These are phyloP conservation scores for Trematocara nigrifrons DNA, from an alignment of 2,113 vertebrate genomes.

Conservation along the genomic window DNA sequence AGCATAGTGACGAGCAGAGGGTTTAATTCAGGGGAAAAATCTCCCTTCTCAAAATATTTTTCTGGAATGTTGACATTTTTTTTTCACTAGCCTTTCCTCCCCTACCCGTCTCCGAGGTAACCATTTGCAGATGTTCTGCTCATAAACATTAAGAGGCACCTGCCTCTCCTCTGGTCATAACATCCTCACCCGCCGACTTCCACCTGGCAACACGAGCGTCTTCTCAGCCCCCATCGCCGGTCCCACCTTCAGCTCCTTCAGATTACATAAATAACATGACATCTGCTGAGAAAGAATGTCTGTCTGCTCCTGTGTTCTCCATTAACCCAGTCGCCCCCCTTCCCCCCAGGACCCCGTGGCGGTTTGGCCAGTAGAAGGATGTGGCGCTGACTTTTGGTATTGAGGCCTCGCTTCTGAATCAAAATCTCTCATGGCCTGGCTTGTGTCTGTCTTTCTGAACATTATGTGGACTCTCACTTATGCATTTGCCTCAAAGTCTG, in stretches of 20 bases:
- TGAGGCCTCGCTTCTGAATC: slow-evolving; percentile 6
- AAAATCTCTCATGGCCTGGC: slow-evolving; percentile 4
- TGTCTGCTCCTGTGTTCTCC: slow-evolving; percentile 60
- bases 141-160: slow-evolving; percentile 64
- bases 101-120: slow-evolving; percentile 34
- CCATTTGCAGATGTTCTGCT: slow-evolving; percentile 60
- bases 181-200: slow-evolving; percentile 56
- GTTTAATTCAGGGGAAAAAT: neutral
- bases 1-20: neutral
- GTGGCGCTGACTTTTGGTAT: slow-evolving; percentile 12
- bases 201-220: slow-evolving; percentile 37
- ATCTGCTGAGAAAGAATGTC: slow-evolving; percentile 65
- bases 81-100: neutral
- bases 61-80: slow-evolving; percentile 12
- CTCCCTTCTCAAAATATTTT: slow-evolving; percentile 23
- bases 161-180: slow-evolving; percentile 62
- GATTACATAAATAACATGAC: slow-evolving; percentile 70
- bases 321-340: slow-evolving; percentile 34
- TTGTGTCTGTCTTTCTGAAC: slow-evolving; percentile 10
- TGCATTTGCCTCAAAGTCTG: neutral
- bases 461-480: neutral
- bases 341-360: neutral
- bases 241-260: slow-evolving; percentile 39
- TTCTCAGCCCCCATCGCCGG: neutral
- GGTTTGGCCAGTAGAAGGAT: slow-evolving; percentile 30